Evolutionary conservation across 1,140 invertebrate species (phyloP), one percentile per base, ranked within the genome.

Genomic region (Drosophila repleta): DNA sequence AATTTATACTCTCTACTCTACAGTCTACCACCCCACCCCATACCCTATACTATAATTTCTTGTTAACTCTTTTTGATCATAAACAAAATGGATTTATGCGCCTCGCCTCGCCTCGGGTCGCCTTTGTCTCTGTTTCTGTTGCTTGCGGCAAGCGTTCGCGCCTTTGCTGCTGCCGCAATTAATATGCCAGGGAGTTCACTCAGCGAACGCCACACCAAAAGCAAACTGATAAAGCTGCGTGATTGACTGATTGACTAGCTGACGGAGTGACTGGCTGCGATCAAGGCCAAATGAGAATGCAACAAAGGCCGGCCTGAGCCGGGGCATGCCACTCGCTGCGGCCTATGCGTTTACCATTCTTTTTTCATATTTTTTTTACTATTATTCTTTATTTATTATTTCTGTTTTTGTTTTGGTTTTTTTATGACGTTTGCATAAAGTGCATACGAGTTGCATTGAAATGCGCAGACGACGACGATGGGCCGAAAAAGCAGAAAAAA

Each of bases 351-450:
- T 66, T 57, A 43, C 61, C 65, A 48, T 70, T 52, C 65, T 13
- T 35, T 35, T 35, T 11, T 35, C 11, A 11, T 3, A 2, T 35
- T 35, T 35, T 32, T 10, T 32, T 32, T 32, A 1, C 10, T 35
- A 35, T 35, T 35, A 29, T 29, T 29, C 8, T 8, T 29, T 7
- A 10, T 29, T 29, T 29, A 29, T 29, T 7, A 10, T 29, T 29
- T 10, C 8, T 29, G 29, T 29, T 5, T 24, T 24, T 24, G 24
- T 24, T 24, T 24, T 2, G 1, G 3, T 35, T 11, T 11, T 35
- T 13, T 35, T 11, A 35, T 13, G 57, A 43, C 74, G 82, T 82
- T 82, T 82, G 80, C 75, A 83, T 83, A 75, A 82, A 68, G 39
- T 37, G 79, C 45, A 64, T 37, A 74, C 41, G 53, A 67, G 55